Percentiles rank a stretch among this genome's conserved stretches.
phyloP scores from a whole-genome alignment of 30 jellyfish, hydroid and myxozoan species.

The Rhopilema esculentum region DNA sequence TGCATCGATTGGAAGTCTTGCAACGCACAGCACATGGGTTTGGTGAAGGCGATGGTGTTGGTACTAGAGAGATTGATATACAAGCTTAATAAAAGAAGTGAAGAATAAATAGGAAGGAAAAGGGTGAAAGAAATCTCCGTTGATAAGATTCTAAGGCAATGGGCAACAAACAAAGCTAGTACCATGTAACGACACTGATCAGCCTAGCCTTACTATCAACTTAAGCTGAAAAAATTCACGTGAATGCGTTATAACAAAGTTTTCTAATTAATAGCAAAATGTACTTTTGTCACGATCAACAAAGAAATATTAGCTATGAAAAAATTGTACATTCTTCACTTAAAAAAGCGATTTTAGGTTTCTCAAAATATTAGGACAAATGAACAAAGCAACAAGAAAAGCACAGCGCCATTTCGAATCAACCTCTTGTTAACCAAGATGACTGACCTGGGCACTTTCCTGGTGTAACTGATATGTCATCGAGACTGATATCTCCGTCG shows the following conservation, averaged over 20 bases:
- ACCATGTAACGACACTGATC: too few species aligned
- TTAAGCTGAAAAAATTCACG: too few species aligned
- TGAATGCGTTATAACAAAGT: too few species aligned
- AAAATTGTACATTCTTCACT: too few species aligned
- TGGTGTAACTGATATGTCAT: conserved; percentile 69
- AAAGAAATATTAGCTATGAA: too few species aligned
- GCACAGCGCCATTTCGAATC: background rate
- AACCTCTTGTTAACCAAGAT: background rate
- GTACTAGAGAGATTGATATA: conserved; percentile 50
- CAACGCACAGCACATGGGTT: conserved; percentile 93
- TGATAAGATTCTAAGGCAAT: too few species aligned
- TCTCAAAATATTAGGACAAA: background rate
- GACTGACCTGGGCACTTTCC: conserved; percentile 87
- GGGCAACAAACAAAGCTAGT: too few species aligned
- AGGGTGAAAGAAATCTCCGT: background rate
- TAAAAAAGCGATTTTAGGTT: too few species aligned
- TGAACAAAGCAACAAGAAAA: background rate
- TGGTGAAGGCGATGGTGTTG: conserved; percentile 96
- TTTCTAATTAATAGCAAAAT: too few species aligned
- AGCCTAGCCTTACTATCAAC: too few species aligned
- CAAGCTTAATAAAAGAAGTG: background rate
- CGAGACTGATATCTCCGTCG: conserved; percentile 88
- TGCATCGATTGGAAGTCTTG: conserved; percentile 62
- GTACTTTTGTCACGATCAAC: too few species aligned
- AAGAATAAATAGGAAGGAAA: background rate